Evolutionary conservation across 2,888 invertebrate genomes (phyloP), one percentile per base, ranked within the genome.

Genomic region (Nemotelus nigrinus): DNA sequence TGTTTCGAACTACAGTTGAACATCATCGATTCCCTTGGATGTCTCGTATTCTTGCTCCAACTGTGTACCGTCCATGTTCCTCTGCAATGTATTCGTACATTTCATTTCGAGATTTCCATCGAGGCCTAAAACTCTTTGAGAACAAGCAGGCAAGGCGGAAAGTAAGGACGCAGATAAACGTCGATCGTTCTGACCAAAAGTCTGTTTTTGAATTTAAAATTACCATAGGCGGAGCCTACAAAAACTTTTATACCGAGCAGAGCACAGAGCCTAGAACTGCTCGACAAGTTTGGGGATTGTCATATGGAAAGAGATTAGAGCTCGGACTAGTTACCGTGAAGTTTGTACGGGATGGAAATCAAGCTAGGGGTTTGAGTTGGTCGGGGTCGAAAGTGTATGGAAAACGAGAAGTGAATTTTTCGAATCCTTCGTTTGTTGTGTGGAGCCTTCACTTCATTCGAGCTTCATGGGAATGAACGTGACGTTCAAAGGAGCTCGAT

Each of bases 141-240:
- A 74, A 74, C 8, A 50, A 74, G 63, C 25, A 25, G 58, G 5
- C 8, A 57, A 48, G 63, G 74, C 47, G 48, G 74, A n/a, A 60
- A 48, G 47, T 41, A 47, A 48, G 74, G 58, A 74, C 60, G 43
- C 48, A 50, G 45, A 48, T 41, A 63, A 57, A 64, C 25, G 68
- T 58, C 47, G 76, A 47, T 44, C 57, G 25, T 64, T 76, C 64
- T 67, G 57, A 47, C 68, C 8, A 71, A 77, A 77, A 77, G 77
- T 77, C 70, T 77, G 71, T 77, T 75, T 78, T 77, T 79, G 78
- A 79, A 79, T 79, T 78, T 77, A 63, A 78, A 79, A 79, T 78
- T 78, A 78, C 78, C 78, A 74, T 74, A 79, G 79, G 79, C 79
- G 79, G 79, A 77, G 79, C 79, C 76, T 74, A 77, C 74, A 77